Percentiles rank a stretch among this genome's conserved stretches.
Evolutionary conservation across 2,113 vertebrate species (phyloP).

Genomic region (Reinhardtius hippoglossoides): DNA sequence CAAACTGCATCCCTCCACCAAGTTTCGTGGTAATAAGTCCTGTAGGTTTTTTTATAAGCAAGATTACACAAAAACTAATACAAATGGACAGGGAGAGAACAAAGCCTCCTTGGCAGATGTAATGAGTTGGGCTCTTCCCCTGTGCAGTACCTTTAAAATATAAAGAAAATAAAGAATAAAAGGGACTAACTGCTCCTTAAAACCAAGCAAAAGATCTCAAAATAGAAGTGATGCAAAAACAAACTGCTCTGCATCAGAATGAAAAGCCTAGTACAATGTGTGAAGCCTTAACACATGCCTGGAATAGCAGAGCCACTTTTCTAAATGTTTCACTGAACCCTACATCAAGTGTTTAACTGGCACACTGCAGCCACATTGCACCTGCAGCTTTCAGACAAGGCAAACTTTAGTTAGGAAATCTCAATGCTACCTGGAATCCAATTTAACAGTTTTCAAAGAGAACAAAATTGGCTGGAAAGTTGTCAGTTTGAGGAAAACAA

Average conservation of each 20-base stretch:
- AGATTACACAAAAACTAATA: no score
- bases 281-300: slow-evolving; percentile 11
- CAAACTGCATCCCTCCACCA: no score
- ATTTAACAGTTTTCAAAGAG: slow-evolving; percentile 10
- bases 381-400: neutral
- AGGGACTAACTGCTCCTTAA: no score
- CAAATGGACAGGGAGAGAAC: no score
- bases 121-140: no score
- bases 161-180: neutral
- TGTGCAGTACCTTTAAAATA: no score
- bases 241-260: slow-evolving; percentile 1
- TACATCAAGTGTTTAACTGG: slow-evolving; percentile 44
- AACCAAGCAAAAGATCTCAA: neutral
- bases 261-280: neutral
- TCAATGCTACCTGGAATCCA: slow-evolving; percentile 46
- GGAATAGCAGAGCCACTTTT: slow-evolving; percentile 3
- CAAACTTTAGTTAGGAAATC: neutral
- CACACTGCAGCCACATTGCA: slow-evolving; percentile 1
- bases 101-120: no score
- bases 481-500: slow-evolving; percentile 4
- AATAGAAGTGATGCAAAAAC: slow-evolving; percentile 18
- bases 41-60: no score
- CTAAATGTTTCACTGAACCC: slow-evolving; percentile 31
- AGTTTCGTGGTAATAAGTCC: no score
- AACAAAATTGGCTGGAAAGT: slow-evolving; percentile 21